Evolutionary conservation across 2,113 vertebrate species (phyloP).

Genomic region (Pogonocichla stellata): DNA sequence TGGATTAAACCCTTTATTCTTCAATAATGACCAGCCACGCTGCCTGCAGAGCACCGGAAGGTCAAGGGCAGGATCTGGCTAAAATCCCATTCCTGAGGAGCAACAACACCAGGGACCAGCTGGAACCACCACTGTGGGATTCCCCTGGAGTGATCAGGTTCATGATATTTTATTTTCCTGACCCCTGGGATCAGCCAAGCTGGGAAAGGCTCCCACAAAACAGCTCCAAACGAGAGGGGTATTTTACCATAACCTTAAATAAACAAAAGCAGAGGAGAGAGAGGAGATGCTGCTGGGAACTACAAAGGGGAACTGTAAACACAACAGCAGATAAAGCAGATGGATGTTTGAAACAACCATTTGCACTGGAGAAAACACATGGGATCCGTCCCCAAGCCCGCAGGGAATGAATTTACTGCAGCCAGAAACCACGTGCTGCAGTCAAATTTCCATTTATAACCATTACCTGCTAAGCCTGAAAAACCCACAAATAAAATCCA

Average conservation of each 20-base stretch:
- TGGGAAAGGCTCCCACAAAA: background rate
- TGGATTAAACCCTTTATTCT: background rate
- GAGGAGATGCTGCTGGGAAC: conserved; percentile 33
- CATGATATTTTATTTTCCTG: background rate
- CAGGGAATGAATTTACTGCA: background rate
- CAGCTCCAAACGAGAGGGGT: background rate
- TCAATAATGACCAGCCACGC: background rate
- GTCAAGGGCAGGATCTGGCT: background rate
- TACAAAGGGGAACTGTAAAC: conserved; percentile 35
- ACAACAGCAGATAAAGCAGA: conserved; percentile 29
- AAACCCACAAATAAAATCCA: background rate
- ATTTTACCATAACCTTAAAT: conserved; percentile 11
- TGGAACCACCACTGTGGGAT: background rate
- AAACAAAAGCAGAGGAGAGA: conserved; percentile 12
- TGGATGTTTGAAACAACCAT: background rate
- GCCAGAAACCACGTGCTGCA: background rate
- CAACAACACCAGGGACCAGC: background rate
- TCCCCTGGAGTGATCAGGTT: background rate
- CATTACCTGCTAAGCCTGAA: background rate
- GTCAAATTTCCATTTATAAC: background rate
- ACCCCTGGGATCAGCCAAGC: background rate
- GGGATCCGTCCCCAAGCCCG: background rate
- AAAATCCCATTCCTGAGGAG: background rate
- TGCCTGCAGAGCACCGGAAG: background rate
- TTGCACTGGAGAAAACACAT: background rate